Conservation (phyloP, 2,797 vertebrate genomes). For the Adelosebastes latens region DNA sequence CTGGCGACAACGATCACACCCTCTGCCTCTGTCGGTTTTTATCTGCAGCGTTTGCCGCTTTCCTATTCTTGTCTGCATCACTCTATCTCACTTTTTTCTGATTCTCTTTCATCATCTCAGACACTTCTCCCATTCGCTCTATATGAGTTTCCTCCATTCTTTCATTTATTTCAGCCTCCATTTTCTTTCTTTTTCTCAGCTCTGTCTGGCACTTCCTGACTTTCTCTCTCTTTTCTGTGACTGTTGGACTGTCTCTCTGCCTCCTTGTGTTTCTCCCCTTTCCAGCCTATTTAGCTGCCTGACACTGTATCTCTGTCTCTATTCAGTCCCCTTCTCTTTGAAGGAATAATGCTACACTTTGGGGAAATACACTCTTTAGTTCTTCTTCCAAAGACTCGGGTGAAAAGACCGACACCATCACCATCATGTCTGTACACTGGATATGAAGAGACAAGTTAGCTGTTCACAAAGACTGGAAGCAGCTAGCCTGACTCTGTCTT, state of each 20-base stretch:
- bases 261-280: not conserved
- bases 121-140: conserved; percentile 18
- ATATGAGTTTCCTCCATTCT: conserved; percentile 18
- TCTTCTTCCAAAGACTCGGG: not conserved
- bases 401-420: not conserved
- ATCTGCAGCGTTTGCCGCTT: conserved; percentile 25
- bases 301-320: conserved; percentile 2
- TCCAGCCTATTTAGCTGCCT: conserved; percentile 11
- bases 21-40: conserved; percentile 12
- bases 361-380: conserved; percentile 1
- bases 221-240: not conserved
- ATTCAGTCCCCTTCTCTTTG: conserved; percentile 20
- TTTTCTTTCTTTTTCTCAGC: conserved; percentile 1
- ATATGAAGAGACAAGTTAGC: not conserved
- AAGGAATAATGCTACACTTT: conserved; percentile 13
- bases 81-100: conserved; percentile 27
- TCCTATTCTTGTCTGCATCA: conserved; percentile 44
- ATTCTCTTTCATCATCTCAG: conserved; percentile 41
- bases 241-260: not conserved
- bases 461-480: not conserved
- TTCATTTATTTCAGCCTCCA: conserved; percentile 28
- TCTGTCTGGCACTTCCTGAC: conserved; percentile 1
- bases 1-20: conserved; percentile 40
- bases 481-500: not conserved
- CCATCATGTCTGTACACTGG: not conserved